phyloP scores from a whole-genome alignment of 2,113 vertebrate species.

The Cyprinus carpio region DNA sequence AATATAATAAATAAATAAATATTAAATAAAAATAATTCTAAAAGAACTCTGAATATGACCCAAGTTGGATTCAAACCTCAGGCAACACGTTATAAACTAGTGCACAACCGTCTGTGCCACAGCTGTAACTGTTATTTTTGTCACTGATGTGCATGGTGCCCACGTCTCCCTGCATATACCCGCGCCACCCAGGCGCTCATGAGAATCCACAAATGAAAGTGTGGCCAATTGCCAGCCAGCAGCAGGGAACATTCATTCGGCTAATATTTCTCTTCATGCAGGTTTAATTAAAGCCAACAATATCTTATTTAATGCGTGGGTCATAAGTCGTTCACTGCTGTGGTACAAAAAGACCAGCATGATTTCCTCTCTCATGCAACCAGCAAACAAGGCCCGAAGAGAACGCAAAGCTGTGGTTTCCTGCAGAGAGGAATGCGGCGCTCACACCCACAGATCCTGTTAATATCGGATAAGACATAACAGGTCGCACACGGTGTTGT shows the following conservation, averaged over 20 bases:
- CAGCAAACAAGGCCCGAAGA: conserved; percentile 24
- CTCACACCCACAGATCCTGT: conserved; percentile 28
- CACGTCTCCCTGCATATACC: not conserved
- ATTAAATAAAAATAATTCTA: not conserved
- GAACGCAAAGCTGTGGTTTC: conserved; percentile 19
- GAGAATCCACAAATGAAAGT: not conserved
- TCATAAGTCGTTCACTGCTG: conserved; percentile 7
- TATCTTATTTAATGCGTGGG: conserved; percentile 33
- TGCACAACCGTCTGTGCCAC: no score
- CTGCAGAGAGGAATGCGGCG: conserved; percentile 7
- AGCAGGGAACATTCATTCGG: not conserved
- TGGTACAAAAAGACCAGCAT: conserved; percentile 15
- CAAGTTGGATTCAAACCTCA: not conserved
- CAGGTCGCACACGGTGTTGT: conserved; percentile 14
- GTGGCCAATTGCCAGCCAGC: conserved; percentile 5
- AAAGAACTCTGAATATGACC: not conserved
- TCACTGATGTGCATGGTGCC: not conserved
- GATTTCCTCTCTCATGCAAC: conserved; percentile 1
- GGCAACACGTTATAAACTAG: not conserved
- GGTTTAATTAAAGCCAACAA: conserved; percentile 42
- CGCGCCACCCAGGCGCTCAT: not conserved
- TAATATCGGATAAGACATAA: conserved; percentile 38
- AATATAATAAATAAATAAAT: not conserved
- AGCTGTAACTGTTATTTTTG: not conserved
- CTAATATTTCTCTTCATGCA: conserved; percentile 20